A percentile compares a stretch with the other conserved stretches of the same genome.
These are phyloP conservation scores for Acronicta aceris DNA, from an alignment of 2,888 invertebrate genomes.

Conservation along the genomic window DNA sequence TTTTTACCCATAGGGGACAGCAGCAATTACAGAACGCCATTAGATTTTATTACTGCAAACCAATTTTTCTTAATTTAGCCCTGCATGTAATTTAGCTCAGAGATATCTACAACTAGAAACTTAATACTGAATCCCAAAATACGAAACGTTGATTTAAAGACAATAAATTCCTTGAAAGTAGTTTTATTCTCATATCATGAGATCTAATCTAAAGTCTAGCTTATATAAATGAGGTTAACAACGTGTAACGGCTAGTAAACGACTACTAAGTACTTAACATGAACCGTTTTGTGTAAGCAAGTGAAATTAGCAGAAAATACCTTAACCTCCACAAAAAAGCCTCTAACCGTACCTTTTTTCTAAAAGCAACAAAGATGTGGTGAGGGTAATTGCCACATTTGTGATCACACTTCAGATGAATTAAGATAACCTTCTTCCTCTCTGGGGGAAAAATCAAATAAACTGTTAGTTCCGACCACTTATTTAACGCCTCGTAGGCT, in stretches of 20 bases:
- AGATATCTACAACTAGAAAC: too few species aligned
- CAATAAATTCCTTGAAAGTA: too few species aligned
- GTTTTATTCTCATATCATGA: too few species aligned
- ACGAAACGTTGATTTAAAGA: too few species aligned
- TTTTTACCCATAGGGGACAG: too few species aligned
- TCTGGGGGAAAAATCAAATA: conserved; percentile 10
- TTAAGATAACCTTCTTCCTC: conserved; percentile 20
- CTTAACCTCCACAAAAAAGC: conserved; percentile 2
- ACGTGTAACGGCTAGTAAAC: background rate
- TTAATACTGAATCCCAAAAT: too few species aligned
- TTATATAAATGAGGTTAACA: background rate
- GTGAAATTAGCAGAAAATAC: conserved; percentile 3
- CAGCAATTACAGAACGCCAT: too few species aligned
- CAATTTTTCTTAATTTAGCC: too few species aligned
- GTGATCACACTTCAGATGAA: conserved; percentile 20
- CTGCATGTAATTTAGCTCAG: too few species aligned
- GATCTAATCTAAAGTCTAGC: background rate
- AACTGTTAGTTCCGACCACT: background rate
- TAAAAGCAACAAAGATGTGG: conserved; percentile 9
- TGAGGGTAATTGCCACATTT: conserved; percentile 31
- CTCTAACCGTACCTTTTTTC: conserved; percentile 11
- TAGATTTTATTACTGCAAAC: too few species aligned
- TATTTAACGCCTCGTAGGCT: background rate
- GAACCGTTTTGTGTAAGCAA: background rate
- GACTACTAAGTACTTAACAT: background rate